phyloP scores from a whole-genome alignment of 2,797 vertebrate species.

The Psittacula derbiana region DNA sequence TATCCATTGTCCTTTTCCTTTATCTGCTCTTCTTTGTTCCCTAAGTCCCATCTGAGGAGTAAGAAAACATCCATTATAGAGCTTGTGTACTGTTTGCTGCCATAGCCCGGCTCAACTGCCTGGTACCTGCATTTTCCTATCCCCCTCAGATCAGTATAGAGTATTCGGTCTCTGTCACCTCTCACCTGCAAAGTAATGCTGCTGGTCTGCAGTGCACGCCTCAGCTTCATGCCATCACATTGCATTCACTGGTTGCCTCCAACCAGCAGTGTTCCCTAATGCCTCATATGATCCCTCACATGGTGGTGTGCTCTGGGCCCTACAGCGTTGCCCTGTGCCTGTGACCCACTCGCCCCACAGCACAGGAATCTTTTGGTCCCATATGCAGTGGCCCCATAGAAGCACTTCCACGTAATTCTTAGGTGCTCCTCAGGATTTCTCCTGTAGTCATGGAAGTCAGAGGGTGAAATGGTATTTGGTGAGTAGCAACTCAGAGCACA shows the following conservation, averaged over 20 bases:
- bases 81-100: background rate
- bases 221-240: background rate
- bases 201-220: background rate
- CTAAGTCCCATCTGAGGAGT: background rate
- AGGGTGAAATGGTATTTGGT: background rate
- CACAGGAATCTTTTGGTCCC: background rate
- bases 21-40: background rate
- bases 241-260: background rate
- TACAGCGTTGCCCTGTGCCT: background rate
- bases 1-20: background rate
- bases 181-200: too few species aligned
- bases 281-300: fast-evolving
- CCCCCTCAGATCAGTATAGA: background rate
- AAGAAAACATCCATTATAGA: background rate
- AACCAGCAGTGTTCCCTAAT: background rate
- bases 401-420: background rate
- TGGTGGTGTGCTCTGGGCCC: background rate
- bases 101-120: background rate
- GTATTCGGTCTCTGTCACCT: background rate
- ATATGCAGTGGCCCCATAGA: background rate
- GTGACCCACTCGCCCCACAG: background rate
- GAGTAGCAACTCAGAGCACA: background rate
- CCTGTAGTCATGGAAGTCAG: background rate
- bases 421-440: background rate
- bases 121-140: background rate